A percentile compares a stretch with the other conserved stretches of the same genome.
These are phyloP conservation scores for Pseudomyrmex concolor DNA, from an alignment of 1,140 invertebrate species.

Conservation along the genomic window DNA sequence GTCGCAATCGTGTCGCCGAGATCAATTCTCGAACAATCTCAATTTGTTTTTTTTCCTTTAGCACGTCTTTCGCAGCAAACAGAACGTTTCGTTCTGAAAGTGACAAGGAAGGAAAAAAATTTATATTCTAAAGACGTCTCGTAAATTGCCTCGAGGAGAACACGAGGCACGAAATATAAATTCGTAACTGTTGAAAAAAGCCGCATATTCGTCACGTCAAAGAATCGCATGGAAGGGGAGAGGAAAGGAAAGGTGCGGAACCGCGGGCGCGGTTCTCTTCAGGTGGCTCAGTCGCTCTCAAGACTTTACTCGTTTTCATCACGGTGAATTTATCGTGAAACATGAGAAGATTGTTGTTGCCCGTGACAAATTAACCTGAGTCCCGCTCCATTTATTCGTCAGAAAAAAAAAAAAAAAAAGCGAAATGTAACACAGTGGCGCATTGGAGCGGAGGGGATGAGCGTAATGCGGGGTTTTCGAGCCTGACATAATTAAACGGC, in stretches of 20 bases:
- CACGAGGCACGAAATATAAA: constrained; percentile 1
- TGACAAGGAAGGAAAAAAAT: neutral
- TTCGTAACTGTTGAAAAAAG: neutral
- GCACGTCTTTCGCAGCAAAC: neutral
- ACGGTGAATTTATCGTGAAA: constrained; percentile 63
- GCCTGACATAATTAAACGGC: constrained; percentile 60
- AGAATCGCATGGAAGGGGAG: neutral
- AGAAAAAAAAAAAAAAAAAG: constrained; percentile 23
- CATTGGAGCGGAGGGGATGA: constrained; percentile 16
- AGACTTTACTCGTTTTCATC: constrained; percentile 53
- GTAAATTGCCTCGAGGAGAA: constrained; percentile 1
- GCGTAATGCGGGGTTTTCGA: constrained; percentile 62
- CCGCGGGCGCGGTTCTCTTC: neutral
- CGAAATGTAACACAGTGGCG: constrained; percentile 30
- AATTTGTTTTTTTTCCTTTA: neutral
- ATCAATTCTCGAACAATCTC: neutral
- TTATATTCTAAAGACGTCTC: neutral
- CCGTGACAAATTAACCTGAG: constrained; percentile 63
- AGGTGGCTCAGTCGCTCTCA: neutral
- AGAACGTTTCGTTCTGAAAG: neutral
- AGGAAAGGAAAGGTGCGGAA: neutral
- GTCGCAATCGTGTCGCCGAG: neutral
- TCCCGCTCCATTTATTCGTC: constrained; percentile 59
- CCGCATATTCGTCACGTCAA: neutral
- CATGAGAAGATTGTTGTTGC: constrained; percentile 64